phyloP scores from a whole-genome alignment of 1,140 invertebrate species.

The Dermatophagoides farinae region DNA sequence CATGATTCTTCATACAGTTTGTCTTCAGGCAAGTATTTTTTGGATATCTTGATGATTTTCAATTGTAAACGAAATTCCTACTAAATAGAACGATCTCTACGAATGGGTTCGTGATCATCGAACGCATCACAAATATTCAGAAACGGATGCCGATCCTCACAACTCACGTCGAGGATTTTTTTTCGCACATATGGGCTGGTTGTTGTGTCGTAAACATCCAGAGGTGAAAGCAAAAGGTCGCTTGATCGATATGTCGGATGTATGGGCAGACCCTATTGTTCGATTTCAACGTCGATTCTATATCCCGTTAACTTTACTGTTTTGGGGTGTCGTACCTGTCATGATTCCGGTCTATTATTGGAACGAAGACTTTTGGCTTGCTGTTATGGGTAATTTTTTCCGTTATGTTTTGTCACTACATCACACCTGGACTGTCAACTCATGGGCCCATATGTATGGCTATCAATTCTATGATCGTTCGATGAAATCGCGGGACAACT shows the following conservation, averaged over 20 bases:
- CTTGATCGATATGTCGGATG: conserved; percentile 58
- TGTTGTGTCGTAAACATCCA: conserved; percentile 69
- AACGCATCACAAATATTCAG: conserved; percentile 87
- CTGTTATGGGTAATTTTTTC: conserved; percentile 33
- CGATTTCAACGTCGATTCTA: conserved; percentile 72
- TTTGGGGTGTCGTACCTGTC: conserved; percentile 31
- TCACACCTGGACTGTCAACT: conserved; percentile 56
- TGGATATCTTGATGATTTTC: neutral
- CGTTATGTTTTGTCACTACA: conserved; percentile 70
- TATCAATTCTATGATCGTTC: conserved; percentile 23
- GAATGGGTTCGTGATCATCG: conserved; percentile 87
- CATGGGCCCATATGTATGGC: conserved; percentile 32
- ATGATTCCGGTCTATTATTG: conserved; percentile 53
- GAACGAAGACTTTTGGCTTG: neutral
- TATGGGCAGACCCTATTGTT: conserved; percentile 61
- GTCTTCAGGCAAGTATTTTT: conserved; percentile 38
- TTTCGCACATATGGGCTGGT: conserved; percentile 87
- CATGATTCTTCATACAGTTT: conserved; percentile 46
- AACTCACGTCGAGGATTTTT: conserved; percentile 86
- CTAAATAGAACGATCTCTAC: conserved; percentile 53
- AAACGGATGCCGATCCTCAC: conserved; percentile 88
- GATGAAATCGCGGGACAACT: conserved; percentile 34
- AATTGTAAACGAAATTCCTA: neutral
- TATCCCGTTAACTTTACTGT: conserved; percentile 43
- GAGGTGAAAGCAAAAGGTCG: conserved; percentile 65